A percentile compares a stretch with the other conserved stretches of the same genome.
Evolutionary conservation across 1,140 invertebrate species (phyloP).

Genomic region (silkworm (Bombyx mori)): ASM3026992v2 NC_085123.1:13488001-13488500

Average conservation of each 20-base stretch:
- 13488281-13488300: background rate
- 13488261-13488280: background rate
- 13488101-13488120: conserved; percentile 55
- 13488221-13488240: background rate
- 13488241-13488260: background rate
- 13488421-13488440: no score
- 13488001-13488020: conserved; percentile 18
- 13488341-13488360: no score
- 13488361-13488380: no score
- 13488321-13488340: background rate
- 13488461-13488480: no score
- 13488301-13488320: background rate
- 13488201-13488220: background rate
- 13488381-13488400: no score
- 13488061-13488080: conserved; percentile 27
- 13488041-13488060: conserved; percentile 13
- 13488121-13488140: conserved; percentile 9
- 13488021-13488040: conserved; percentile 22
- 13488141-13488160: conserved; percentile 43
- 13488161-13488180: conserved; percentile 6
- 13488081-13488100: conserved; percentile 50
- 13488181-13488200: background rate
- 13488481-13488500: no score
- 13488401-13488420: no score
- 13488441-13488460: no score